Percentiles rank a stretch among this genome's conserved stretches.
phyloP scores from a whole-genome alignment of 2,888 invertebrate genomes.

The Mamestra brassicae region DNA sequence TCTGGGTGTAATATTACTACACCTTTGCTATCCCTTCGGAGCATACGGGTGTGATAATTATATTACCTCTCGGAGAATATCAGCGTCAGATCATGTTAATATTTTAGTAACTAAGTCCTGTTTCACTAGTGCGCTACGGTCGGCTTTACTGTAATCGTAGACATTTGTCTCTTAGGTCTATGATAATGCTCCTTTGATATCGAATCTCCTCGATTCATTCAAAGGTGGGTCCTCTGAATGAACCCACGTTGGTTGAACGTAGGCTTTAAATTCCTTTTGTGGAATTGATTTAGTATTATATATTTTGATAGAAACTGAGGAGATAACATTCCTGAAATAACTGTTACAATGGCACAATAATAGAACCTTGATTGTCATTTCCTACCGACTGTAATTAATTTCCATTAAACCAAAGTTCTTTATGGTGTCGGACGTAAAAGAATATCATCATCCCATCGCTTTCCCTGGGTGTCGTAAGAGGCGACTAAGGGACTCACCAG shows the following conservation, averaged over 20 bases:
- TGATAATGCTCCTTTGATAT: conserved; percentile 7
- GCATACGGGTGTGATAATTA: no score
- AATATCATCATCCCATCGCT: no score
- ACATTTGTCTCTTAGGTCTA: neutral
- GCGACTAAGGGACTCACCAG: no score
- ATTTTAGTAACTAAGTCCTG: neutral
- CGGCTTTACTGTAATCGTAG: neutral
- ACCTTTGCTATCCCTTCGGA: neutral
- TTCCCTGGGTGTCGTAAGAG: no score
- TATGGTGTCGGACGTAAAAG: no score
- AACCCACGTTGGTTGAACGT: neutral
- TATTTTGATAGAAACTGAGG: neutral
- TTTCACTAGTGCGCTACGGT: neutral
- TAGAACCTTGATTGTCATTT: neutral
- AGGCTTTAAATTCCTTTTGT: conserved; percentile 6
- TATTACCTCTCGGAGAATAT: no score
- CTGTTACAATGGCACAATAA: neutral
- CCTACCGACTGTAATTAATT: neutral
- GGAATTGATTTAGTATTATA: neutral
- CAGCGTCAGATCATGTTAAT: neutral
- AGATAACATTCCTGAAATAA: conserved; percentile 1
- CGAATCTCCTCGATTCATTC: neutral
- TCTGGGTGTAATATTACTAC: neutral
- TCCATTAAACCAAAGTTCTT: no score
- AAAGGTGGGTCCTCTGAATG: neutral